Percentiles rank a stretch among this genome's conserved stretches.
phyloP scores from a whole-genome alignment of 2,113 vertebrate species.

The Eulacestoma nigropectus region DNA sequence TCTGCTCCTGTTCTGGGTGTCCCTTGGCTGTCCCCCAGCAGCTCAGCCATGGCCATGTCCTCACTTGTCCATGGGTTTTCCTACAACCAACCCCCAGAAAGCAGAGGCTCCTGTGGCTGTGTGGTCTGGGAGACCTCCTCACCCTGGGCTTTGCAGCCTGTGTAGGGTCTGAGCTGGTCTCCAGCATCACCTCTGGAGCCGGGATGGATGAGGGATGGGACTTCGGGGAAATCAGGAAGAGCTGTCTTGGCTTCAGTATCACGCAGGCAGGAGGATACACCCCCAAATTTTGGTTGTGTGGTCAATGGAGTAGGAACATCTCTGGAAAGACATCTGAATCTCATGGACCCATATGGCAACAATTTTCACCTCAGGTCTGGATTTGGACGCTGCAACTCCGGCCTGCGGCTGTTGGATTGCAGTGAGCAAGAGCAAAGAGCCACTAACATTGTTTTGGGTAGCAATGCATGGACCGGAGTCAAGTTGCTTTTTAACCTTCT shows the following conservation, averaged over 20 bases:
- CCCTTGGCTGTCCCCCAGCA: not conserved
- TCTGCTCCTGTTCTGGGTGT: not conserved
- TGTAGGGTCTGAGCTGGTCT: not conserved
- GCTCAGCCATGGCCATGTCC: not conserved
- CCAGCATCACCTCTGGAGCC: not conserved
- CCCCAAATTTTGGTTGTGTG: not conserved
- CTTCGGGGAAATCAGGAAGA: not conserved
- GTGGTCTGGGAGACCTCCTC: not conserved
- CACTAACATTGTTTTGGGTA: not conserved
- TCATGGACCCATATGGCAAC: not conserved
- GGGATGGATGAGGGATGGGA: not conserved
- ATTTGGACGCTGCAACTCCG: not conserved
- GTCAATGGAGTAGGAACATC: not conserved
- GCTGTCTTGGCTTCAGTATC: not conserved
- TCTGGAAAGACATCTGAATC: not conserved
- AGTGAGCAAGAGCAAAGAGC: not conserved
- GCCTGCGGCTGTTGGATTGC: not conserved
- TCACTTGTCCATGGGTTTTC: not conserved
- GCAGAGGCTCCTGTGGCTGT: not conserved
- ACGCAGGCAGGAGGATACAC: not conserved
- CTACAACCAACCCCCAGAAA: not conserved
- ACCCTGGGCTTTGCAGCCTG: not conserved
- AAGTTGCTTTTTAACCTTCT: not conserved
- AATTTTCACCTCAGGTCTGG: not conserved
- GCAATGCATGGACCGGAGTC: not conserved